Evolutionary conservation across 2,888 invertebrate genomes (phyloP).

Genomic region (Pristionchus entomophagus): DNA sequence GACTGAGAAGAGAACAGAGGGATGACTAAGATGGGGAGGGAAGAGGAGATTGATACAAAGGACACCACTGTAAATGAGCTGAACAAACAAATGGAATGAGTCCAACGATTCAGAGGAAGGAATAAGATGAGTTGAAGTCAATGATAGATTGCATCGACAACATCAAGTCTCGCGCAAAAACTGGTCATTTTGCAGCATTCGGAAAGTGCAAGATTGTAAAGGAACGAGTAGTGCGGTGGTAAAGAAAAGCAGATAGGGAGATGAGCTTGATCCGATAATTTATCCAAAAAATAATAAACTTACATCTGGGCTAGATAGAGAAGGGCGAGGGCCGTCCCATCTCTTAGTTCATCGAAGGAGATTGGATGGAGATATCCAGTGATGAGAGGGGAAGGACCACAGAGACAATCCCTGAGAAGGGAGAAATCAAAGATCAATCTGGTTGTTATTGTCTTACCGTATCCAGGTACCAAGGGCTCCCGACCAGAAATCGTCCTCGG

Average conservation of each 20-base stretch:
- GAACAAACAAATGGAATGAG: background rate
- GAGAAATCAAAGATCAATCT: background rate
- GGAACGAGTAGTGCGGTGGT: background rate
- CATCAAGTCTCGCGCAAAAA: no score
- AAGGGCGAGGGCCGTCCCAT: background rate
- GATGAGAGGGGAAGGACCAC: constrained; percentile 11
- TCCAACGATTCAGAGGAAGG: background rate
- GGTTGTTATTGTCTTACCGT: background rate
- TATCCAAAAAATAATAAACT: background rate
- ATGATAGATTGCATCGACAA: background rate
- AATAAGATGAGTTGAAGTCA: background rate
- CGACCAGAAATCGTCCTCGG: constrained; percentile 31
- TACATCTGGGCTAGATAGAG: constrained; percentile 12
- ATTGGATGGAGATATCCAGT: background rate
- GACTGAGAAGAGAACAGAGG: background rate
- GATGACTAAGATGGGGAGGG: constrained; percentile 18
- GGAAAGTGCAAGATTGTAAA: background rate
- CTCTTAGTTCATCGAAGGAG: constrained; percentile 15
- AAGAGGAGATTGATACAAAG: constrained; percentile 27
- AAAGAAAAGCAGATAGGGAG: background rate
- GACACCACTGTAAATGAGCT: background rate
- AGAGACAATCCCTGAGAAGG: constrained; percentile 10
- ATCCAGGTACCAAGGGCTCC: constrained; percentile 31
- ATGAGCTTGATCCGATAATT: background rate
- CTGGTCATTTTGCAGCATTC: no score